These are phyloP conservation scores for Numenius arquata DNA, from an alignment of 2,113 vertebrate genomes.

Conservation along the genomic window DNA sequence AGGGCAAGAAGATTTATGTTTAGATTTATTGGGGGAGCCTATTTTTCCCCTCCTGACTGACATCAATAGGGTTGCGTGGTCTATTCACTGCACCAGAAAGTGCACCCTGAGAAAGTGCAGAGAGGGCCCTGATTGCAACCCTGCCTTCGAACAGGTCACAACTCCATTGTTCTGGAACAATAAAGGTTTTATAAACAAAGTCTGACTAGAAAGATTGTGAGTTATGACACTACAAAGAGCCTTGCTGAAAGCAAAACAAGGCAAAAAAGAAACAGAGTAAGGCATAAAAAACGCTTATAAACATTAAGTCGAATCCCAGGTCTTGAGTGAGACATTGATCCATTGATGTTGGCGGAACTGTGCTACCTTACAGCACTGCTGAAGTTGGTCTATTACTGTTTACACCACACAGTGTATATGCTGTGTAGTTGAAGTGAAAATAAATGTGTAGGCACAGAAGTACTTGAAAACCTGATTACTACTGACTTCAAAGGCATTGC, in stretches of 20 bases:
- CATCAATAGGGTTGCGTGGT: constrained; percentile 39
- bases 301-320: background rate
- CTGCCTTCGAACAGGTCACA: constrained; percentile 26
- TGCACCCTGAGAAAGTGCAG: constrained; percentile 44
- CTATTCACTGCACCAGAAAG: constrained; percentile 47
- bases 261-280: background rate
- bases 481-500: background rate
- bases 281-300: background rate
- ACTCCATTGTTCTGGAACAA: constrained; percentile 53
- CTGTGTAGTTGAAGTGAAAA: background rate
- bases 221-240: constrained; percentile 31
- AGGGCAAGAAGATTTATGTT: constrained; percentile 10
- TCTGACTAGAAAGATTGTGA: constrained; percentile 27
- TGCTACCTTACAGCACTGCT: background rate
- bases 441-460: background rate
- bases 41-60: constrained; percentile 23
- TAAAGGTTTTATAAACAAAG: constrained; percentile 51
- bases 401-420: background rate
- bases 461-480: constrained; percentile 4
- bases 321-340: background rate
- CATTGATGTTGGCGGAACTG: background rate
- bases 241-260: constrained; percentile 26
- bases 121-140: background rate
- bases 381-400: background rate
- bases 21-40: constrained; percentile 29